phyloP scores from a whole-genome alignment of 37 sponge, comb jelly and placozoan species.

The Hormiphora californensis region DNA sequence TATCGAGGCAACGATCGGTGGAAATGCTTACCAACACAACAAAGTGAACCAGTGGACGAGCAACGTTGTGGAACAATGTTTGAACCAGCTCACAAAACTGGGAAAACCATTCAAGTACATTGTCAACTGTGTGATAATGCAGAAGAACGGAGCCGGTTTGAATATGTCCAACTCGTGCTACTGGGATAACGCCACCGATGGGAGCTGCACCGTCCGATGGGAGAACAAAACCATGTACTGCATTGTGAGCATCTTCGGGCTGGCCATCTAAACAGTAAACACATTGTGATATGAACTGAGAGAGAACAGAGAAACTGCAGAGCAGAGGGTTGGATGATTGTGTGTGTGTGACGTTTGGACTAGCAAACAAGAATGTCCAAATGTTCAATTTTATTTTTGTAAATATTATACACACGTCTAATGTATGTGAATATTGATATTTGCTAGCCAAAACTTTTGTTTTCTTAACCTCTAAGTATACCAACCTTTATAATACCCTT shows the following conservation, averaged over 20 bases:
- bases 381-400: too few relatives aligned
- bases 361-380: conserved; percentile 12
- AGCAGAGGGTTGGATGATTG: neutral
- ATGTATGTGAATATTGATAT: neutral
- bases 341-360: neutral
- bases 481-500: too few relatives aligned
- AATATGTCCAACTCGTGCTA: conserved; percentile 96
- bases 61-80: conserved; percentile 85
- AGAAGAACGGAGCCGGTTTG: conserved; percentile 96
- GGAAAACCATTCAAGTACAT: conserved; percentile 98
- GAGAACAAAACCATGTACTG: conserved; percentile 99
- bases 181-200: conserved; percentile 97
- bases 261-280: conserved; percentile 78
- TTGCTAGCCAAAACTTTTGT: neutral
- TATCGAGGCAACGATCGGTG: conserved; percentile 63
- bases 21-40: conserved; percentile 85
- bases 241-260: conserved; percentile 94
- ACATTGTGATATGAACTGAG: neutral
- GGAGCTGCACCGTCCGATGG: conserved; percentile 97
- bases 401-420: too few relatives aligned
- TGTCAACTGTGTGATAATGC: conserved; percentile 92
- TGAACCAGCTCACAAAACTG: conserved; percentile 90
- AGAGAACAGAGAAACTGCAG: neutral
- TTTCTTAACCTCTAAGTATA: too few relatives aligned
- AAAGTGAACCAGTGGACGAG: conserved; percentile 99